Base-by-base conservation (phyloP, 2,888 invertebrate species). In the Serripes groenlandicus region DNA sequence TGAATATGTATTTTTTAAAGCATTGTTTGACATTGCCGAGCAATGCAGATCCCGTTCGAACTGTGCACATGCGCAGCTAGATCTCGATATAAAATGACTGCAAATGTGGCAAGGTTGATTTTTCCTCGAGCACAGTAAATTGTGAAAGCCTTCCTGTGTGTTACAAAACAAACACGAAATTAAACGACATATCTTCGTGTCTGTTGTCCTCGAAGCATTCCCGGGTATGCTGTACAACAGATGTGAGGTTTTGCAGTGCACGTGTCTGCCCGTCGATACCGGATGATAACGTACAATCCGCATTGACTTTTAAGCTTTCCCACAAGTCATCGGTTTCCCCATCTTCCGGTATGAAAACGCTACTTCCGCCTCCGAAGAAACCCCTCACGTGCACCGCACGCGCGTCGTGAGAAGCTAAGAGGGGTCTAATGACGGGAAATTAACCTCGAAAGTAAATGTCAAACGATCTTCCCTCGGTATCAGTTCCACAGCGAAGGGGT, bases 341-440 rank as follows among this genome's bases (percentile, higher is more conserved):
- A 69, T 49, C 60, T 56, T 60, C 70, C 34, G 80, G 71, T 78
- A 68, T 66, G 72, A 80, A 84, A 78, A 60, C 56, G 64, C 37
- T 71, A 78, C 81, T 84, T 80, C 84, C 78, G 42, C 69, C 18
- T 23, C 21, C 32, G 77, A 60, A 71, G 74, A 71, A 60, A 66
- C 52, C 30, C 32, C n/a, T 37, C 81, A 78, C 85, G 85, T 82
- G 85, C 75, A 35, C 15, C 23, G 56, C 85, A 82, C 80, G 79
- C 80, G 83, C 64, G 54, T 28, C 60, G 34, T 66, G 64, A 42
- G 26, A 52, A 75, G 66, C 75, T 66, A 73, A 76, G 69, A 76
- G 69, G 77, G 60, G 72, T 62, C 62, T 42, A 78, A 70, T 71
- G 71, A 56, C 26, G 56, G 71, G 15, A 58, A 71, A 54, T 71